Conservation (phyloP, 2,797 vertebrate species). For the Mallotus villosus region DNA sequence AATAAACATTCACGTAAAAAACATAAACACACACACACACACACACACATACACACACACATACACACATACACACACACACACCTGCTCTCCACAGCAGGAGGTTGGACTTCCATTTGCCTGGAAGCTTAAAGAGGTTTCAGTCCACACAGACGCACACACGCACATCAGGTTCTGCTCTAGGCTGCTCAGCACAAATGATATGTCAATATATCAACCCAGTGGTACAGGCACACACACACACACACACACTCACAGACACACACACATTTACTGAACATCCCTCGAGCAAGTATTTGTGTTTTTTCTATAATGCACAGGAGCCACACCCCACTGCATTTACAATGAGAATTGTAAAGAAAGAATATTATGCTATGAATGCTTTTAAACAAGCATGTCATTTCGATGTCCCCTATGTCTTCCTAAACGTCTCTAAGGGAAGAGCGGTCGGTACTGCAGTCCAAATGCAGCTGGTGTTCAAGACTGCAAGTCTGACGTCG, state of each 20-base stretch:
- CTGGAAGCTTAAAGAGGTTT: constrained; percentile 49
- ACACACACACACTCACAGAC: constrained; percentile 14
- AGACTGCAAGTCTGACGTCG: not conserved
- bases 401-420: too few species aligned
- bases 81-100: constrained; percentile 60
- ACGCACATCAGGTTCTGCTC: constrained; percentile 44
- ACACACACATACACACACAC: constrained; percentile 9
- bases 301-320: too few species aligned
- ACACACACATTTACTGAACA: constrained; percentile 3
- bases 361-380: too few species aligned
- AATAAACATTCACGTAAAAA: constrained; percentile 34
- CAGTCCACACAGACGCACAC: not conserved
- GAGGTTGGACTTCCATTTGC: constrained; percentile 58
- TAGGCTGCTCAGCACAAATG: constrained; percentile 66
- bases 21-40: constrained; percentile 5
- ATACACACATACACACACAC: constrained; percentile 1
- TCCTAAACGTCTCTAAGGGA: too few species aligned
- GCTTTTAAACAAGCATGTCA: too few species aligned
- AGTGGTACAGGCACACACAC: constrained; percentile 39
- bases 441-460: not conserved
- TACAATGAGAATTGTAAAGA: too few species aligned
- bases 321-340: too few species aligned
- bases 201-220: constrained; percentile 67
- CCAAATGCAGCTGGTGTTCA: not conserved
- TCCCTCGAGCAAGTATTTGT: too few species aligned